These are phyloP conservation scores for Abramis brama DNA, from an alignment of 2,113 vertebrate genomes.

Conservation along the genomic window DNA sequence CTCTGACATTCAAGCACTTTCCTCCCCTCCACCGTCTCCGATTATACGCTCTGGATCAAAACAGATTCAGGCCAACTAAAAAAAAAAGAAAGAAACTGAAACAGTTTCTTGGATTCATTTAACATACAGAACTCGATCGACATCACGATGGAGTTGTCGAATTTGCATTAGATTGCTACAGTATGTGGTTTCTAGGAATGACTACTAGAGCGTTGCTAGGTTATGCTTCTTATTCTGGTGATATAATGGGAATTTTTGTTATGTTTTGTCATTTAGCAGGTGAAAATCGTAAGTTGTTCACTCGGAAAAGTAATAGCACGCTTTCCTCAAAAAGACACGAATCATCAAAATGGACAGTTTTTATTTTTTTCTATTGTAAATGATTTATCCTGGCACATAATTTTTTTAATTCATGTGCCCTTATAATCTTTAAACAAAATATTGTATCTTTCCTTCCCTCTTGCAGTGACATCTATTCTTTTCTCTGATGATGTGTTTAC, in stretches of 20 bases:
- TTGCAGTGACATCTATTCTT: too few relatives aligned
- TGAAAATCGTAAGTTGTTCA: too few relatives aligned
- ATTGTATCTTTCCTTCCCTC: too few relatives aligned
- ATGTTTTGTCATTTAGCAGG: background rate
- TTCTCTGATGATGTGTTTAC: too few relatives aligned
- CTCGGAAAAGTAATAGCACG: background rate
- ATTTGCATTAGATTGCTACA: background rate
- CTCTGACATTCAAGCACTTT: slow-evolving; percentile 65
- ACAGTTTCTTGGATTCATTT: background rate
- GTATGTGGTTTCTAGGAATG: background rate
- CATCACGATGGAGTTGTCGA: background rate
- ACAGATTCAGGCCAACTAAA: slow-evolving; percentile 52
- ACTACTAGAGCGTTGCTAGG: background rate
- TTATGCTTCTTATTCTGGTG: background rate
- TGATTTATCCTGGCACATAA: too few relatives aligned
- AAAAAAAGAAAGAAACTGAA: background rate
- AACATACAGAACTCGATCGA: background rate
- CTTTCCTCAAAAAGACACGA: background rate
- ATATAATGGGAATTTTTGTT: background rate
- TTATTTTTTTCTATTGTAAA: too few relatives aligned
- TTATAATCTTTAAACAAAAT: too few relatives aligned
- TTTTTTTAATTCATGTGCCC: too few relatives aligned
- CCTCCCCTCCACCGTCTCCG: background rate
- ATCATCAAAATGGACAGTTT: too few relatives aligned
- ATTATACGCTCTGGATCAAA: slow-evolving; percentile 49